These are phyloP conservation scores for Psittacus erithacus DNA, from an alignment of 2,113 vertebrate species.

Conservation along the genomic window DNA sequence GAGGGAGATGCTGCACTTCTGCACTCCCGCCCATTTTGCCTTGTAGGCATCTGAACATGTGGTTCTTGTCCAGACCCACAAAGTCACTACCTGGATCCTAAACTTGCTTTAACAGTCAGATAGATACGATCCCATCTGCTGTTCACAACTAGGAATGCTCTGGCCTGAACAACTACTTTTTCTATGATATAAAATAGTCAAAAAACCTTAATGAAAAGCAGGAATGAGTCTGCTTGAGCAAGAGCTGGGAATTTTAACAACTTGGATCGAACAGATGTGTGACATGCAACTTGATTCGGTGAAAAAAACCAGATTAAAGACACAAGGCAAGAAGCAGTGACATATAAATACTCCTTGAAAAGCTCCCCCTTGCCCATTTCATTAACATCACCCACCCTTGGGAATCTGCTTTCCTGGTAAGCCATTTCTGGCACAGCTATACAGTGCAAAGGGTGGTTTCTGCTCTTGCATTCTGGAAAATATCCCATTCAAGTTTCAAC, in stretches of 20 bases:
- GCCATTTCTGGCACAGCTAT: not conserved
- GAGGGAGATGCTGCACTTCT: not conserved
- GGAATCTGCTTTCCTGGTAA: not conserved
- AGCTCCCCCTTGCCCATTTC: not conserved
- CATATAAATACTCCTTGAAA: not conserved
- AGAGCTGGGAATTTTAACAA: not conserved
- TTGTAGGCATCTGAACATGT: not conserved
- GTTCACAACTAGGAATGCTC: not conserved
- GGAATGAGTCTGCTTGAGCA: not conserved
- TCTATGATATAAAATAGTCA: not conserved
- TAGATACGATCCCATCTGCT: not conserved
- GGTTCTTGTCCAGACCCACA: not conserved
- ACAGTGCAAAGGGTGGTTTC: not conserved
- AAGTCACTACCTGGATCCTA: not conserved
- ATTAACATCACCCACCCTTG: accelerated
- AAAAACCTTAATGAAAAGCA: constrained; percentile 16
- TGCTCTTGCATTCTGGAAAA: constrained; percentile 22
- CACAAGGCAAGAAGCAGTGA: not conserved
- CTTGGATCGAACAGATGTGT: not conserved
- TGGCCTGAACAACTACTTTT: not conserved
- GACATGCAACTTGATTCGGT: not conserved
- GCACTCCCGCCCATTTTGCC: accelerated
- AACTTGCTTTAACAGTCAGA: not conserved
- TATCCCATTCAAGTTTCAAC: constrained; percentile 46
- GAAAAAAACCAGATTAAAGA: not conserved